Evolutionary conservation across 2,797 vertebrate genomes (phyloP).

Genomic region (Gallinago nigripennis): DNA sequence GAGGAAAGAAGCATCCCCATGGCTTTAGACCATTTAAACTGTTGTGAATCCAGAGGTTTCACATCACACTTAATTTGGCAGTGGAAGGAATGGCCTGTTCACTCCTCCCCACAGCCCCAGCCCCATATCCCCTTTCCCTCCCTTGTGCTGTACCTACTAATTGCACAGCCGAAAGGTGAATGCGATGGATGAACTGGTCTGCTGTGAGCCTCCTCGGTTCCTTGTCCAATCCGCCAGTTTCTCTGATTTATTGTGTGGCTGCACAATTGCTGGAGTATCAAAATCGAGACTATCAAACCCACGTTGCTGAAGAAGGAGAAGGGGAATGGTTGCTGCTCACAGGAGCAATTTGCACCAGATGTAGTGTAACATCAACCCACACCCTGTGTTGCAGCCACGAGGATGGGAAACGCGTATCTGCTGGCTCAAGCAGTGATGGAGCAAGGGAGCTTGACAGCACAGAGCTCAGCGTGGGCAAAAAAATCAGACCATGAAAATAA

Average conservation of each 20-base stretch:
- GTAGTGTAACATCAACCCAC: not conserved
- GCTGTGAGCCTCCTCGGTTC: not conserved
- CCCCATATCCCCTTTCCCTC: not conserved
- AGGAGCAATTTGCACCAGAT: not conserved
- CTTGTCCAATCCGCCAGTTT: not conserved
- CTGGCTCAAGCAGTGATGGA: not conserved
- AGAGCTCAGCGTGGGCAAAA: not conserved
- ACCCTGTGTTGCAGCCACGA: accelerated
- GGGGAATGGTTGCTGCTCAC: not conserved
- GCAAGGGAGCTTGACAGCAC: not conserved
- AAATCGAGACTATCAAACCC: not conserved
- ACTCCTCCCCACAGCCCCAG: not conserved
- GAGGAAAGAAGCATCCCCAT: not conserved
- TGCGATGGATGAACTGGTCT: not conserved
- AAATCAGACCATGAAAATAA: not conserved
- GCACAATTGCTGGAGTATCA: not conserved
- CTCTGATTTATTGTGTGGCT: not conserved
- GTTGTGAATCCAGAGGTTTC: not conserved
- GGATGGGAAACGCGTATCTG: not conserved
- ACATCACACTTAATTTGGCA: not conserved
- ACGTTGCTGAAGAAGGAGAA: not conserved
- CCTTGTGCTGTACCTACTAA: not conserved
- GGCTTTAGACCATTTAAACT: not conserved
- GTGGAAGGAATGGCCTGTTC: not conserved
- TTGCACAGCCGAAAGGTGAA: not conserved